Base-by-base conservation (phyloP, 2,888 invertebrate species). In the Stramonita haemastoma region DNA sequence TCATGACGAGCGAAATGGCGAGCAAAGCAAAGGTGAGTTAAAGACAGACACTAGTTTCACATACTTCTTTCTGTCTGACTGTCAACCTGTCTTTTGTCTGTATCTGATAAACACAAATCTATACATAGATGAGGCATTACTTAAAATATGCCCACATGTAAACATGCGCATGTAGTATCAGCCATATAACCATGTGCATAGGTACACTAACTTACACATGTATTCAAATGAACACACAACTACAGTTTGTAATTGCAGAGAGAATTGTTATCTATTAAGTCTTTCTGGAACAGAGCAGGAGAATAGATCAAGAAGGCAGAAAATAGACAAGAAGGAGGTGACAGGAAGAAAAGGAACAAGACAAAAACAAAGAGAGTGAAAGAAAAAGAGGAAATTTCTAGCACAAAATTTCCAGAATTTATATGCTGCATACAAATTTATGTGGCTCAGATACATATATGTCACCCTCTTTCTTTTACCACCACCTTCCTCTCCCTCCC, bases 1-100 rank as follows among this genome's bases (percentile, higher is more conserved):
- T 96, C 91, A 95, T 96, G 95, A 95, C 95, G 19, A 95, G 94
- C 93, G 95, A 96, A 89, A 91, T 95, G 88, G 95, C 96, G 26
- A 93, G 95, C 79, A 95, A 94, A 93, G 95, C 96, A 66, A 96
- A 95, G 94, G 96, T 96, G 92, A 85, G 70, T 56, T 29, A 19
- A 15, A 79, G 17, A 1, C 22, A 34, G 11, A 79, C 4, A 32
- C 17, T 46, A 5, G 13, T 26, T 13, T 22, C 13, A 66, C 66
- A 6, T 13, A 22, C 66, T 6, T 66, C 66, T 22, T 46, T 46
- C 46, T 70, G 70, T 46, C 46, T 70, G 70, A 70, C 70, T 70
- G 70, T 46, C 46, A 46, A 8, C 46, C 46, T 46, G 8, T 46
- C 46, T 46, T 46, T 46, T 46, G 2, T 46, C 46, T 46, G 8